phyloP scores from a whole-genome alignment of 2,113 vertebrate species.

The Ceratotherium simum region DNA sequence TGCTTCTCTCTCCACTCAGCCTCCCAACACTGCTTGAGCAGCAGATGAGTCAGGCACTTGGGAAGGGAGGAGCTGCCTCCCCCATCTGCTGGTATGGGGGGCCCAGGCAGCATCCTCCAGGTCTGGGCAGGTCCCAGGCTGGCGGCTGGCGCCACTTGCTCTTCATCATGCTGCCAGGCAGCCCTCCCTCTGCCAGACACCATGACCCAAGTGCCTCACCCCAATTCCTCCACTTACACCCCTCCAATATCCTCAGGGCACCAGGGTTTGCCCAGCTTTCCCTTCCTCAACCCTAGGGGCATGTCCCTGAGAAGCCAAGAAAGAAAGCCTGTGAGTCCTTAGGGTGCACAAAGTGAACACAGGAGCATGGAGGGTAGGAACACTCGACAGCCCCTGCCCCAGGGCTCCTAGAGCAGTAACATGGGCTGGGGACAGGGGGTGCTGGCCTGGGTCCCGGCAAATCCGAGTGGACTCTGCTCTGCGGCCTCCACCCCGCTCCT shows the following conservation, averaged over 20 bases:
- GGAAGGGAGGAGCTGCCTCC: not conserved
- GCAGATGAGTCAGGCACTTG: not conserved
- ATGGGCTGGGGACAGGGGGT: not conserved
- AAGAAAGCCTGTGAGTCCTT: not conserved
- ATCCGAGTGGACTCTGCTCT: slow-evolving; percentile 60
- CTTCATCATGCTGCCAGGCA: slow-evolving; percentile 21
- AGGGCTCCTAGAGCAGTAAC: not conserved
- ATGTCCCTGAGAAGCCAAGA: not conserved
- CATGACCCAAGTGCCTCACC: not conserved
- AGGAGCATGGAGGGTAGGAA: not conserved
- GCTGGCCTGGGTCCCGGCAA: not conserved
- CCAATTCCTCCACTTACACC: not conserved
- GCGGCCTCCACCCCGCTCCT: not conserved
- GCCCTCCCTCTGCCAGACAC: slow-evolving; percentile 8
- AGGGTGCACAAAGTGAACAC: not conserved
- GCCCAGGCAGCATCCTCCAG: slow-evolving; percentile 47
- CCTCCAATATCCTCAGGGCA: not conserved
- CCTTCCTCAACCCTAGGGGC: not conserved
- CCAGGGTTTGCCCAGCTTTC: not conserved
- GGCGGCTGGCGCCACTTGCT: not conserved
- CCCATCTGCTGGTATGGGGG: not conserved
- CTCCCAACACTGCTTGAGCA: not conserved
- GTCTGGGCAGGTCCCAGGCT: slow-evolving; percentile 55
- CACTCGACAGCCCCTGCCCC: not conserved
- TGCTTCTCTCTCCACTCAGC: not conserved